A percentile compares a stretch with the other conserved stretches of the same genome.
phyloP scores from a whole-genome alignment of 2,113 vertebrate species.

The Oceanodroma tethys region DNA sequence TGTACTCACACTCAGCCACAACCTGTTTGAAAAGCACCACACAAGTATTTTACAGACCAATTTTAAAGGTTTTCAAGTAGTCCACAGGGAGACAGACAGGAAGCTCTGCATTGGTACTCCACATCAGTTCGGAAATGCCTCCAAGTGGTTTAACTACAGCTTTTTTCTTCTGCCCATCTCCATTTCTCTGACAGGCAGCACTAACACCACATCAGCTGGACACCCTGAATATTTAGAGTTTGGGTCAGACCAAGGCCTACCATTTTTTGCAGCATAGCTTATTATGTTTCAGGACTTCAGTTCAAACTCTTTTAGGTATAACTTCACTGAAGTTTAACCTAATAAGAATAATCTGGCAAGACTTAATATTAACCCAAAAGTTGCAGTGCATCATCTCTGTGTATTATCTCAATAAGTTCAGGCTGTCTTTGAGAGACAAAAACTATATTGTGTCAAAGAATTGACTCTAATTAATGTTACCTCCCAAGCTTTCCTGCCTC shows the following conservation, averaged over 20 bases:
- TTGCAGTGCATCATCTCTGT: not conserved
- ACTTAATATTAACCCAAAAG: not conserved
- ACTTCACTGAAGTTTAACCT: not conserved
- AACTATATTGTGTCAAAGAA: not conserved
- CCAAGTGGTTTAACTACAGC: not conserved
- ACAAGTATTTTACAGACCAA: not conserved
- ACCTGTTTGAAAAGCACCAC: not conserved
- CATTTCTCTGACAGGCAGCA: not conserved
- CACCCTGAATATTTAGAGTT: not conserved
- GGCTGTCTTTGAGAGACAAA: not conserved
- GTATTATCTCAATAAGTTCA: too few species aligned
- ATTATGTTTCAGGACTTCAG: not conserved
- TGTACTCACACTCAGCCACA: not conserved
- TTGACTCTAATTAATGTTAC: accelerated
- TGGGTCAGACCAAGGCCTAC: not conserved
- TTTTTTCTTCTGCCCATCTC: not conserved
- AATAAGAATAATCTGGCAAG: not conserved
- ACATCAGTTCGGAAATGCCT: not conserved
- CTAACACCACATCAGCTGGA: not conserved
- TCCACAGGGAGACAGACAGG: too few species aligned
- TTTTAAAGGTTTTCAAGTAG: not conserved
- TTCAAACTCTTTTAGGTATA: not conserved
- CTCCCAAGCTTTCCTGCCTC: not conserved
- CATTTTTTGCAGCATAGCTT: not conserved
- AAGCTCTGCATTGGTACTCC: not conserved